Conservation (phyloP, 2,113 vertebrate genomes). For the Syngnathus scovelli region DNA sequence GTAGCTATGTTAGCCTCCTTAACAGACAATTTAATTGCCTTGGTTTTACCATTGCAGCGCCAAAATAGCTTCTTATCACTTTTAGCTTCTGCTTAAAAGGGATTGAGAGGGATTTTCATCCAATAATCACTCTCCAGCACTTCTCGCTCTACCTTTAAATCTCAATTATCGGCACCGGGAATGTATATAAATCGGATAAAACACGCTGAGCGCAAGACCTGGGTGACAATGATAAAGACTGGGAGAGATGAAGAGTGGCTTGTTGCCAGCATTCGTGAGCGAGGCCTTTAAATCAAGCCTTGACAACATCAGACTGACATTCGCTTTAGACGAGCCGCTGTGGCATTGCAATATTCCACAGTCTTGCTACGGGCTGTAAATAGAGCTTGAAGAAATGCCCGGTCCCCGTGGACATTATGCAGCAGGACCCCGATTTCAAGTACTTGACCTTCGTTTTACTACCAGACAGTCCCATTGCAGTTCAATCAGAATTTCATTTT, state of each 20-base stretch:
- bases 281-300: constrained; percentile 20
- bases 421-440: constrained; percentile 2
- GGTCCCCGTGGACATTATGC: constrained; percentile 15
- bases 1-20: no score
- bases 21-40: neutral
- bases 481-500: constrained; percentile 12
- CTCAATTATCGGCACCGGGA: constrained; percentile 49
- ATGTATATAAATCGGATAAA: constrained; percentile 51
- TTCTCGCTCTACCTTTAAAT: constrained; percentile 47
- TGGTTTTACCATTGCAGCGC: constrained; percentile 4
- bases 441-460: constrained; percentile 12
- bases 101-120: constrained; percentile 44
- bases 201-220: constrained; percentile 23
- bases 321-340: constrained; percentile 15
- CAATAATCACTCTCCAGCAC: constrained; percentile 41
- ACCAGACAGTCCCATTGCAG: neutral
- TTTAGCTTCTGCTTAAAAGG: constrained; percentile 35
- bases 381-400: constrained; percentile 19
- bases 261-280: constrained; percentile 35
- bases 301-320: constrained; percentile 21
- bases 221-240: constrained; percentile 35
- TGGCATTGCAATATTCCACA: constrained; percentile 19
- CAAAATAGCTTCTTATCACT: constrained; percentile 12
- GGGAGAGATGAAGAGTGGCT: constrained; percentile 26
- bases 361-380: constrained; percentile 15